Evolutionary conservation across 37 sponge, comb jelly and placozoan species (phyloP).

Genomic region (Cliona cf. orientalis): DNA sequence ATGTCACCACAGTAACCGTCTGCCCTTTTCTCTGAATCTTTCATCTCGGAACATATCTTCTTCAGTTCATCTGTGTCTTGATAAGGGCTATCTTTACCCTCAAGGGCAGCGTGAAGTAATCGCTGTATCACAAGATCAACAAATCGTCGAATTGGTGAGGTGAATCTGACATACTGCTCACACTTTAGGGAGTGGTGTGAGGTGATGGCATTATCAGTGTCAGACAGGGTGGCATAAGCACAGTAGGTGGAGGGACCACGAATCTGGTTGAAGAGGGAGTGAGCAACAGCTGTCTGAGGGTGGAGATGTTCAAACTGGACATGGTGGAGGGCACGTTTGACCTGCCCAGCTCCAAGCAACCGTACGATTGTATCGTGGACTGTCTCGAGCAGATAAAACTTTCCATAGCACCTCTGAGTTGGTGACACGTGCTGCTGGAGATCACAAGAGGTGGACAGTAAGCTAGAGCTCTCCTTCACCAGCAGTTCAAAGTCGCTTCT

Average conservation of each 20-base stretch:
- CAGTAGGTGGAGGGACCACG: constrained; percentile 2
- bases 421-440: not conserved
- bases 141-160: constrained; percentile 47
- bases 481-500: not conserved
- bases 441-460: not conserved
- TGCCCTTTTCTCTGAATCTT: not conserved
- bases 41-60: not conserved
- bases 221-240: not conserved
- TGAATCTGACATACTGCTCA: constrained; percentile 39
- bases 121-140: constrained; percentile 44
- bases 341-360: not conserved
- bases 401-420: not conserved
- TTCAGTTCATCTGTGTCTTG: not conserved
- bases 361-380: not conserved
- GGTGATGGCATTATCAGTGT: not conserved
- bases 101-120: constrained; percentile 1
- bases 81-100: not conserved
- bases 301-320: constrained; percentile 17
- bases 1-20: constrained; percentile 19
- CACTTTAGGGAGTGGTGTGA: constrained; percentile 17
- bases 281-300: constrained; percentile 32
- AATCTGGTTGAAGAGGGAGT: not conserved
- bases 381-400: not conserved
- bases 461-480: not conserved
- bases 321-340: not conserved